Evolutionary conservation across 1,140 invertebrate species (phyloP).

Genomic region (Portunus trituberculatus): DNA sequence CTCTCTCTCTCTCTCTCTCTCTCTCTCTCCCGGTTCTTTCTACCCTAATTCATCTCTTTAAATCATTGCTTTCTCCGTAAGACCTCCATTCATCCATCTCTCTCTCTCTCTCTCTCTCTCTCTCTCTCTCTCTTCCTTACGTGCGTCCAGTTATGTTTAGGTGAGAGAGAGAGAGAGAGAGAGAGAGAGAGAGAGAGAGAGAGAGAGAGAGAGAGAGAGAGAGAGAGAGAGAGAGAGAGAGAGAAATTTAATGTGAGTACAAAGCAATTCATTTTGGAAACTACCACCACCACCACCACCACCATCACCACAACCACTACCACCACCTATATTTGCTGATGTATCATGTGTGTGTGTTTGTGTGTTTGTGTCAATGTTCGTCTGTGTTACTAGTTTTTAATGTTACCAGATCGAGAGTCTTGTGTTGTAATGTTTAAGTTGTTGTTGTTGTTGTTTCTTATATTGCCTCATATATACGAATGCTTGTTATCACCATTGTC

Average conservation of each 20-base stretch:
- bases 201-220: neutral
- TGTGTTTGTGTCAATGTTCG: neutral
- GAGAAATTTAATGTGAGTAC: neutral
- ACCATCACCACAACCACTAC: neutral
- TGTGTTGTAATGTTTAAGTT: too few species aligned
- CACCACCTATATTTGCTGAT: neutral
- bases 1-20: too few species aligned
- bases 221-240: neutral
- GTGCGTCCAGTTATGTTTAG: too few species aligned
- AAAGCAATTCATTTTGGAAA: neutral
- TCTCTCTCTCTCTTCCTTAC: too few species aligned
- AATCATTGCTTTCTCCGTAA: too few species aligned
- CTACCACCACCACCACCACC: neutral
- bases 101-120: too few species aligned
- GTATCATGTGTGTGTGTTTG: neutral
- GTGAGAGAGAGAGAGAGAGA: constrained; percentile 18
- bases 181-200: neutral
- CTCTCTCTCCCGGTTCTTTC: too few species aligned
- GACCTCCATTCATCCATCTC: too few species aligned
- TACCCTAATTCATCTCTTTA: too few species aligned
- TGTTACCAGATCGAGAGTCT: neutral
- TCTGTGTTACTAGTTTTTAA: neutral
- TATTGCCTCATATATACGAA: too few species aligned
- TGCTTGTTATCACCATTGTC: too few species aligned
- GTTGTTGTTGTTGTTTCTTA: too few species aligned